These are phyloP conservation scores for Bujurquina vittata DNA, from an alignment of 2,113 vertebrate genomes.

Conservation along the genomic window DNA sequence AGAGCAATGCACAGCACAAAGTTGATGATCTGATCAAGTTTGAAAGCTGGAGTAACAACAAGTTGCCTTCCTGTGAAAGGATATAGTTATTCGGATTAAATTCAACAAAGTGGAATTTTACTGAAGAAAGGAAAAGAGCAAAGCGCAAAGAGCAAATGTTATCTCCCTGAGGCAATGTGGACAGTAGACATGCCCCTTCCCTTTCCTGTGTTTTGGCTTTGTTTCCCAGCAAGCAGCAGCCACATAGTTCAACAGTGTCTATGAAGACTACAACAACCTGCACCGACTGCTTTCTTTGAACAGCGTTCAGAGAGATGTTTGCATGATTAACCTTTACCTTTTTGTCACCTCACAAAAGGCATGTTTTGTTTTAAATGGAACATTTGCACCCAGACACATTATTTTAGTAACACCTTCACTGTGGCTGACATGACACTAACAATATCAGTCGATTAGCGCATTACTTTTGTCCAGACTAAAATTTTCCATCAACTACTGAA, in stretches of 20 bases:
- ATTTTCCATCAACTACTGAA: neutral
- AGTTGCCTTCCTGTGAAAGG: slow-evolving; percentile 5
- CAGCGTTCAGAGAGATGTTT: neutral
- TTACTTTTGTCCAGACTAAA: neutral
- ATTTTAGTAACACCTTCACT: neutral
- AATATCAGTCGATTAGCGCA: neutral
- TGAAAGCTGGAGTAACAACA: slow-evolving; percentile 27
- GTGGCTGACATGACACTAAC: neutral
- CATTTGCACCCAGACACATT: neutral
- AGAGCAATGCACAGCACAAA: neutral
- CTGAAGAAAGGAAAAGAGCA: slow-evolving; percentile 8
- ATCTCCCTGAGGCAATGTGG: slow-evolving; percentile 46
- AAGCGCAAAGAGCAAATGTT: slow-evolving; percentile 8
- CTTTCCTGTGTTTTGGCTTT: slow-evolving; percentile 28
- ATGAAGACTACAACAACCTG: slow-evolving; percentile 8
- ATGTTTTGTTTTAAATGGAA: neutral
- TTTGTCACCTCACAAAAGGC: neutral
- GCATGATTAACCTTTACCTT: neutral
- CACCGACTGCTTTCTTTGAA: neutral
- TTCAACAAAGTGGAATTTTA: slow-evolving; percentile 31
- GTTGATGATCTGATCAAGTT: slow-evolving; percentile 2
- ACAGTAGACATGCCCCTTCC: slow-evolving; percentile 36
- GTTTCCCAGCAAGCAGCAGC: slow-evolving; percentile 24
- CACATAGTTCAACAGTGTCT: slow-evolving; percentile 15
- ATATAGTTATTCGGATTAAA: slow-evolving; percentile 32